A percentile compares a stretch with the other conserved stretches of the same genome.
These are phyloP conservation scores for Cancer borealis DNA, from an alignment of 2,888 invertebrate species.

Conservation along the genomic window DNA sequence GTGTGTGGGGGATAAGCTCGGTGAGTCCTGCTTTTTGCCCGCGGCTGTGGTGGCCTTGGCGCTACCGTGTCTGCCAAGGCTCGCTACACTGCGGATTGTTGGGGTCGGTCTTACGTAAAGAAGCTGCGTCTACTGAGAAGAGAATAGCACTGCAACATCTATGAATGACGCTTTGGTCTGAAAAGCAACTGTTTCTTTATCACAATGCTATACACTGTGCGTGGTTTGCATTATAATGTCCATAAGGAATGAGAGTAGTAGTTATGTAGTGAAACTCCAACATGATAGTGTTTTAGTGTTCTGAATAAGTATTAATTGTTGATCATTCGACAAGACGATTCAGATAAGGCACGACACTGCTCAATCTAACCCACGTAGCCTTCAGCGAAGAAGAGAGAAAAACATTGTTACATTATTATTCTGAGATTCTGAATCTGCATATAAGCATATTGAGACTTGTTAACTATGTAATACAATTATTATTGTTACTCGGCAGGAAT, in stretches of 20 bases:
- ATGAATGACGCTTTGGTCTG: background rate
- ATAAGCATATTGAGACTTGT: too few relatives aligned
- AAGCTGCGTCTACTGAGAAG: background rate
- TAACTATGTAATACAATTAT: too few relatives aligned
- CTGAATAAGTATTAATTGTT: background rate
- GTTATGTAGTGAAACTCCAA: background rate
- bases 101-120: conserved; percentile 5
- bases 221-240: background rate
- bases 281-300: background rate
- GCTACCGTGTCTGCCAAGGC: background rate
- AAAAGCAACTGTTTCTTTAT: background rate
- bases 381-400: too few relatives aligned
- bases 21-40: background rate
- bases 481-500: too few relatives aligned
- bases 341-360: background rate
- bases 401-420: too few relatives aligned
- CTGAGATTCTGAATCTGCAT: too few relatives aligned
- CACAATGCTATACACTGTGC: background rate
- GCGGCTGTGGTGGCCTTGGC: conserved; percentile 12
- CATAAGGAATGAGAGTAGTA: background rate
- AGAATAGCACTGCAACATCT: background rate
- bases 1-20: background rate
- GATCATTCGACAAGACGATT: background rate
- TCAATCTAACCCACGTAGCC: too few relatives aligned
- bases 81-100: background rate